Conservation (phyloP, 2,888 invertebrate species). For the Nomada ruficornis region DNA sequence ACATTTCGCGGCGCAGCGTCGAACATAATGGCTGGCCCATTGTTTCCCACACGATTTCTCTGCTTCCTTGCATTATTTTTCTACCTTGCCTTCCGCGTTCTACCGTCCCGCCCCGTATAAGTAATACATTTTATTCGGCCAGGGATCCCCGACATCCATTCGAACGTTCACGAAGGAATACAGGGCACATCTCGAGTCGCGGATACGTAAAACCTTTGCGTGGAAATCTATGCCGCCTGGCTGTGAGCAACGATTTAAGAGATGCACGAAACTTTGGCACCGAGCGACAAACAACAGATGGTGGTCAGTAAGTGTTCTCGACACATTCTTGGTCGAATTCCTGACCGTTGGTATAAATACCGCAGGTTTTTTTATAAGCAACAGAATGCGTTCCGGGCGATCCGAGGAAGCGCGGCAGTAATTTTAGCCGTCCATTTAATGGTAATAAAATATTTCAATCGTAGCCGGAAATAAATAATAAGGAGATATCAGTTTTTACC, state of each 20-base stretch:
- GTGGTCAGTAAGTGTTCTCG: conserved; percentile 56
- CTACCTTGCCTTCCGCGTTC: neutral
- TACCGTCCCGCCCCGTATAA: neutral
- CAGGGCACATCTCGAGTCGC: neutral
- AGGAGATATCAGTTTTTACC: neutral
- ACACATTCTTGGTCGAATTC: conserved; percentile 59
- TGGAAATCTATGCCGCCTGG: neutral
- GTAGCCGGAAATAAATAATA: too few species aligned
- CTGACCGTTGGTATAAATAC: conserved; percentile 51
- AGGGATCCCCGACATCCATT: neutral
- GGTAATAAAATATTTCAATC: neutral
- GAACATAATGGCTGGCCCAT: conserved; percentile 14
- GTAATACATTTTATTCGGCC: conserved; percentile 21
- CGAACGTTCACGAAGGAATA: neutral
- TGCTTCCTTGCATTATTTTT: neutral
- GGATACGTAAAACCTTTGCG: too few species aligned
- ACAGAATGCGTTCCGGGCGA: neutral
- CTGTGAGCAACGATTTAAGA: conserved; percentile 9
- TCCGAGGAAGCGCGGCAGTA: neutral
- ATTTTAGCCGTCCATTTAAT: neutral
- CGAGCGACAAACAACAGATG: conserved; percentile 63
- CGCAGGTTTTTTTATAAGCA: conserved; percentile 2
- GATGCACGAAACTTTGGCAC: conserved; percentile 35
- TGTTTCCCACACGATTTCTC: conserved; percentile 1
- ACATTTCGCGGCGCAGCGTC: conserved; percentile 27